Conservation (phyloP, 1,140 invertebrate genomes). For the Campodea augens region DNA sequence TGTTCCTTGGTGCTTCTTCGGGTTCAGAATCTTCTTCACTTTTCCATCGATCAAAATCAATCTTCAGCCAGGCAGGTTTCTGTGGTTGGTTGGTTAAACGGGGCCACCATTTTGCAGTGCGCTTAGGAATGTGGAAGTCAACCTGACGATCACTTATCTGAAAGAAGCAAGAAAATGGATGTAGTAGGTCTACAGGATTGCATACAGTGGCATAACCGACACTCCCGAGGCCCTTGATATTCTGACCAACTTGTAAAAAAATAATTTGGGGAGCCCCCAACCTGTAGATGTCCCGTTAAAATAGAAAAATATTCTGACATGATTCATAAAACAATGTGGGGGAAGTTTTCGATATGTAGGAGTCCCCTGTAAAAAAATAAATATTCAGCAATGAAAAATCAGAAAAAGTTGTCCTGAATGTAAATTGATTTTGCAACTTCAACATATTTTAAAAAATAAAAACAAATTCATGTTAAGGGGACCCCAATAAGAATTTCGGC, state of each 20-base stretch:
- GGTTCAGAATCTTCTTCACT: constrained; percentile 42
- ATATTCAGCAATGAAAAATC: no score
- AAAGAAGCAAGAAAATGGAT: constrained; percentile 15
- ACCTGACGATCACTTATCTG: constrained; percentile 54
- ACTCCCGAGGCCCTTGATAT: no score
- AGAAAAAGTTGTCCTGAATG: no score
- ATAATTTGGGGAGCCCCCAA: no score
- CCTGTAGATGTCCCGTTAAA: no score
- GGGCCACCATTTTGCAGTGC: constrained; percentile 54
- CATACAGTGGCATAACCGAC: not conserved
- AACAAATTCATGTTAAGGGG: no score
- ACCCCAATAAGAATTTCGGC: no score
- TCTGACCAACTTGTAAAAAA: not conserved
- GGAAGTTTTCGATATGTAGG: not conserved
- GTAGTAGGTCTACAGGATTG: not conserved
- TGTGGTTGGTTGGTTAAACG: constrained; percentile 49
- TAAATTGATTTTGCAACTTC: no score
- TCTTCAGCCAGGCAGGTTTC: constrained; percentile 59
- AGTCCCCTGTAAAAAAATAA: no score
- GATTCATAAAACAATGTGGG: not conserved
- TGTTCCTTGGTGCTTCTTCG: constrained; percentile 38
- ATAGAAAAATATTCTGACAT: not conserved
- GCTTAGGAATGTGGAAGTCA: constrained; percentile 53
- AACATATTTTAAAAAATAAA: no score
- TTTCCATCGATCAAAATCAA: constrained; percentile 72